Conservation (phyloP, 2,113 vertebrate species). For the Poicephalus gulielmi region DNA sequence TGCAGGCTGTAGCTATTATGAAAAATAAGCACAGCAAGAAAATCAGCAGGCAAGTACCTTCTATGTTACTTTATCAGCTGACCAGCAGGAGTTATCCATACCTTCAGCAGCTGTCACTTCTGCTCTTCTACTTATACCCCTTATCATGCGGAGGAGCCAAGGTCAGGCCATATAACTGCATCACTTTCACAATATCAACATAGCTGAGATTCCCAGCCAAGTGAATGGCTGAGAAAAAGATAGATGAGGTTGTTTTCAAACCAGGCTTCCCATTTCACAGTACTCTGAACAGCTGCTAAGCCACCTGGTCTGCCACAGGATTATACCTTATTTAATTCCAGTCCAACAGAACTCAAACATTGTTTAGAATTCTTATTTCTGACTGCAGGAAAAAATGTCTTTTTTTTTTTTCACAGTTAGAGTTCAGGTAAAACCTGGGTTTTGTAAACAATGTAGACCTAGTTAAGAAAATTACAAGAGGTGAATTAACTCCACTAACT, state of each 20-base stretch:
- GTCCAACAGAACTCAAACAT: neutral
- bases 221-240: slow-evolving; percentile 26
- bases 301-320: slow-evolving; percentile 30
- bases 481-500: neutral
- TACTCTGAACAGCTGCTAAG: slow-evolving; percentile 39
- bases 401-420: neutral
- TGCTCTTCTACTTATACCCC: neutral
- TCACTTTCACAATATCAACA: slow-evolving; percentile 16
- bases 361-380: neutral
- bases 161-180: neutral
- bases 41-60: neutral
- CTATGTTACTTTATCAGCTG: neutral
- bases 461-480: neutral
- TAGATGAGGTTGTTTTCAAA: slow-evolving; percentile 29
- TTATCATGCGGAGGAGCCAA: neutral
- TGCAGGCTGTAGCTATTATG: neutral
- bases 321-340: slow-evolving; percentile 12
- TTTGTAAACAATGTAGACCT: neutral
- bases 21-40: neutral
- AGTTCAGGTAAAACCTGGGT: neutral
- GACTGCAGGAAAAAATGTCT: neutral
- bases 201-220: neutral
- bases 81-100: neutral
- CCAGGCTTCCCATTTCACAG: neutral
- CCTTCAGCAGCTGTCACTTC: neutral